Base-by-base conservation (phyloP, 2,888 invertebrate species). In the Andrena marginata region DNA sequence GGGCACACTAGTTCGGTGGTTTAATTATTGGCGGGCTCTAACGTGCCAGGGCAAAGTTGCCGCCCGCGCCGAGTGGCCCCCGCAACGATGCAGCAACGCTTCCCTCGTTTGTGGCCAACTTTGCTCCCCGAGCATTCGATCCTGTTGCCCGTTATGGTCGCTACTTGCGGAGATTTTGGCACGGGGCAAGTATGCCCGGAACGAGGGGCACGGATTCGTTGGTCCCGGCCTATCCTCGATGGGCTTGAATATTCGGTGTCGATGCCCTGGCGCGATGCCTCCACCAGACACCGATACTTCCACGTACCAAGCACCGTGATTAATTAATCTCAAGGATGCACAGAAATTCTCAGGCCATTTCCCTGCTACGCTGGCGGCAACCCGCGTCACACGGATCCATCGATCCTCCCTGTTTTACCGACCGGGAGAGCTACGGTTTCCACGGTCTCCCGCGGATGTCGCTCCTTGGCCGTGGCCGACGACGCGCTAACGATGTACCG, bases 321-420 rank as follows among this genome's bases (percentile, higher is more conserved):
- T 56, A 56, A 56, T 56, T 56, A 56, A 10, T 23, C 23, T 56
- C 23, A 56, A 26, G 23, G 23, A 10, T 23, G 23, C 23, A 56
- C 29, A 29, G 42, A 26, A 26, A 16, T 13, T 42, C 31, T 8
- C 56, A 13, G 26, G 56, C 26, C 7, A 42, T 3, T 2, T 6
- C 33, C 35, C 42, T 2, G 2, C 23, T 5, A 5, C 8, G 1
- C 33, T 49, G 20, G 13, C 23, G 26, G 23, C 48, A 67, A 48
- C 26, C 42, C 56, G 23, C 62, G 29, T 26, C 42, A 42, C 5
- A 10, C 1, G 8, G 60, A 80, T 80, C 80, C 29, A 80, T 80
- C 62, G 77, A 84, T 77, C 76, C n/a, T 23, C 6, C 13, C 86
- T 87, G 84, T 81, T 85, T 87, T 86, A 87, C 82, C 88, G 85